Evolutionary conservation across 2,888 invertebrate species (phyloP).

Genomic region (Hypselothyrea guttata): DNA sequence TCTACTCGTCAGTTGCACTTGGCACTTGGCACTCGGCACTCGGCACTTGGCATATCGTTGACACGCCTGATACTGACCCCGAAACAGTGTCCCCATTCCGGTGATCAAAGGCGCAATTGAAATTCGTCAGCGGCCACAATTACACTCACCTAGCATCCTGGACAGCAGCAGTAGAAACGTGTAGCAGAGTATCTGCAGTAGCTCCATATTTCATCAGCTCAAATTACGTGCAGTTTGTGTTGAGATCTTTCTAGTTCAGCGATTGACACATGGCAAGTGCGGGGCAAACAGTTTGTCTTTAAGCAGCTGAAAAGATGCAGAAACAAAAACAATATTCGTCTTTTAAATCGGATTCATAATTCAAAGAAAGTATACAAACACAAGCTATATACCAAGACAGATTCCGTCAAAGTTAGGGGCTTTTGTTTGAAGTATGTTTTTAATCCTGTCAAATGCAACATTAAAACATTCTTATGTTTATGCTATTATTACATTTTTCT

Average conservation of each 20-base stretch:
- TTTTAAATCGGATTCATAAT: too few relatives aligned
- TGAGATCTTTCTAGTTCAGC: constrained; percentile 2
- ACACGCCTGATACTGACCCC: constrained; percentile 47
- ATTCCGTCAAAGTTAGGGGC: too few relatives aligned
- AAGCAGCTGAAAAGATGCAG: background rate
- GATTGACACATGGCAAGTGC: constrained; percentile 7
- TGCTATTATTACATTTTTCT: too few relatives aligned
- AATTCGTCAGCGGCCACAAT: background rate
- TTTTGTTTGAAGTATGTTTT: too few relatives aligned
- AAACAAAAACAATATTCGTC: too few relatives aligned
- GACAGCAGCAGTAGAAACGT: constrained; percentile 77
- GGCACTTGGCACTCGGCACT: constrained; percentile 57
- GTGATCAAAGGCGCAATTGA: constrained; percentile 16
- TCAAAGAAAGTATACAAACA: too few relatives aligned
- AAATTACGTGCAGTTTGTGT: constrained; percentile 19
- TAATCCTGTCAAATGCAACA: too few relatives aligned
- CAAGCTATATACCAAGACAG: too few relatives aligned
- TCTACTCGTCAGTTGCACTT: too few relatives aligned
- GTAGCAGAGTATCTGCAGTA: constrained; percentile 78
- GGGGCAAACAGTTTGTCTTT: background rate
- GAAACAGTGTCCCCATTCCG: constrained; percentile 8
- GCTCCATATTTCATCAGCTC: constrained; percentile 79
- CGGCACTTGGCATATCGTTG: constrained; percentile 67
- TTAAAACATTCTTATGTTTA: too few relatives aligned
- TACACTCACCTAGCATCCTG: constrained; percentile 79